Conservation (phyloP, 2,888 invertebrate species). For the Cecidostiba fungosa region DNA sequence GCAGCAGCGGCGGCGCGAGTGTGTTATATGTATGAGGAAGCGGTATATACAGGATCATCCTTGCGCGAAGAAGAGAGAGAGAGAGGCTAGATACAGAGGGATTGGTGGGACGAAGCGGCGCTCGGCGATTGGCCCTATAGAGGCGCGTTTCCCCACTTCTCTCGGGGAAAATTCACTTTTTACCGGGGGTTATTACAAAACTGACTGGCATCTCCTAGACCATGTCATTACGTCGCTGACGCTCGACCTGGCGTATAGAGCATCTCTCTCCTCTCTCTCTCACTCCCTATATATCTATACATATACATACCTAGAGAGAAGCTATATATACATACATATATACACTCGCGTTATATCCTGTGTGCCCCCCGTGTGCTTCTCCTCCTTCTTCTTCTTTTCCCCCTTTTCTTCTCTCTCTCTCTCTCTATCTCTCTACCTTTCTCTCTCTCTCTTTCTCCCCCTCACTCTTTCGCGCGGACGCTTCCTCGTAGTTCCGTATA, state of each 20-base stretch:
- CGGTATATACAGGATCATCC: slow-evolving; percentile 30
- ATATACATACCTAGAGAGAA: background rate
- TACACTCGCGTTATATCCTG: background rate
- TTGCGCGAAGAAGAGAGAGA: background rate
- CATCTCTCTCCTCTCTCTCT: slow-evolving; percentile 69
- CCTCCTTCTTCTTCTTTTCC: slow-evolving; percentile 63
- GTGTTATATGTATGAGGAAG: slow-evolving; percentile 1
- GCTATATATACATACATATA: background rate
- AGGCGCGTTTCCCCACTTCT: slow-evolving; percentile 78
- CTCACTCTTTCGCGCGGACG: slow-evolving; percentile 65
- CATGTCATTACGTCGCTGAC: slow-evolving; percentile 79
- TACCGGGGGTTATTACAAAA: slow-evolving; percentile 79
- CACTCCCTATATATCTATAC: background rate
- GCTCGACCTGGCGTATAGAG: slow-evolving; percentile 76
- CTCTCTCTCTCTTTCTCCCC: slow-evolving; percentile 64
- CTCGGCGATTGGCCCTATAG: slow-evolving; percentile 73
- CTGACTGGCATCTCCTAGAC: slow-evolving; percentile 80
- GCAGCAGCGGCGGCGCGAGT: too few relatives aligned
- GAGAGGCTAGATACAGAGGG: slow-evolving; percentile 61
- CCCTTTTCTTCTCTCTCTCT: slow-evolving; percentile 56
- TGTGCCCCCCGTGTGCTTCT: background rate
- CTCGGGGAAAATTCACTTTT: slow-evolving; percentile 78
- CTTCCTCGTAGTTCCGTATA: slow-evolving; percentile 45
- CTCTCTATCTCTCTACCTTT: slow-evolving; percentile 46
- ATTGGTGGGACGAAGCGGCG: slow-evolving; percentile 63